These are phyloP conservation scores for Brachylomia viminalis DNA, from an alignment of 2,888 invertebrate genomes.

Conservation along the genomic window DNA sequence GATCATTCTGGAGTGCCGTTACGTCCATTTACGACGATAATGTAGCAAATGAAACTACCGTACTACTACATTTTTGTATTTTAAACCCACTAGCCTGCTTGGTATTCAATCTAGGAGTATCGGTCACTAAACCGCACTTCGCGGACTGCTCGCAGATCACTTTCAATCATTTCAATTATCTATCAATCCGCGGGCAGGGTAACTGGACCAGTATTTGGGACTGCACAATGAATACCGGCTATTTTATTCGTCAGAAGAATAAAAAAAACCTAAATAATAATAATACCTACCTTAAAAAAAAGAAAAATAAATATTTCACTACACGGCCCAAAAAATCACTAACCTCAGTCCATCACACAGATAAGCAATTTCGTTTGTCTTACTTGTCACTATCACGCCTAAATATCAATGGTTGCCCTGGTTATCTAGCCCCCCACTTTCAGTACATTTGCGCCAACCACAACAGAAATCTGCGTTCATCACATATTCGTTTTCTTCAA, in stretches of 20 bases:
- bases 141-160: constrained; percentile 49
- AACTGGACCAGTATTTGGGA: neutral
- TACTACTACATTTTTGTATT: neutral
- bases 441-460: too few species aligned
- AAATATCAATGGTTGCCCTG: too few species aligned
- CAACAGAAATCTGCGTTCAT: too few species aligned
- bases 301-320: too few species aligned
- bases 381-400: neutral
- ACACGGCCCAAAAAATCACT: neutral
- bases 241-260: neutral
- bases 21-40: too few species aligned
- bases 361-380: neutral
- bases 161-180: constrained; percentile 57
- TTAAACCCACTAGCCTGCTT: constrained; percentile 24
- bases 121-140: constrained; percentile 40
- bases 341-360: neutral
- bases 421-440: too few species aligned
- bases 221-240: neutral
- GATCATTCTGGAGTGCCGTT: too few species aligned
- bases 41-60: neutral
- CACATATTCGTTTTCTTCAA: too few species aligned
- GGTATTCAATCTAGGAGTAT: constrained; percentile 38
- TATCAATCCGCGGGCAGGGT: constrained; percentile 33
- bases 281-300: too few species aligned
- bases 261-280: too few species aligned